Evolutionary conservation across 1,140 invertebrate genomes (phyloP).

Genomic region (Scaptomyza graminum): DNA sequence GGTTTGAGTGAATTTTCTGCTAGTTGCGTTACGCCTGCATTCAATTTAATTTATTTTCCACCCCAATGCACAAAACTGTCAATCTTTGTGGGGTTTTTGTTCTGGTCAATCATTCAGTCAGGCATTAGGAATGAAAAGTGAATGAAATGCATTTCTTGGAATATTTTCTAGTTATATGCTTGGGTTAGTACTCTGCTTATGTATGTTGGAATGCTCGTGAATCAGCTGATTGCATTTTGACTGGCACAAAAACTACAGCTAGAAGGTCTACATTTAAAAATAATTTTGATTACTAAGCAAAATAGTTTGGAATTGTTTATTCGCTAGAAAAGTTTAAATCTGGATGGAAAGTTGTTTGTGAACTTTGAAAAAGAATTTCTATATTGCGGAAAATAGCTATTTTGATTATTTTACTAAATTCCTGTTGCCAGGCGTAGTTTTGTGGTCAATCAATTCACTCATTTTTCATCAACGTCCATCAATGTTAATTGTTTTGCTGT

Average conservation of each 20-base stretch:
- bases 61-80: slow-evolving; percentile 45
- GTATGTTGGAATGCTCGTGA: slow-evolving; percentile 21
- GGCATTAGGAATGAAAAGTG: slow-evolving; percentile 34
- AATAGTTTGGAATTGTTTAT: neutral
- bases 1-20: slow-evolving; percentile 46
- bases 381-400: neutral
- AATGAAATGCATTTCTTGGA: slow-evolving; percentile 54
- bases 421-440: slow-evolving; percentile 15
- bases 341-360: no score
- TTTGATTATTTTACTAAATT: slow-evolving; percentile 8
- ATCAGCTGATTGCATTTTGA: slow-evolving; percentile 49
- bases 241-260: slow-evolving; percentile 28
- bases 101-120: slow-evolving; percentile 58
- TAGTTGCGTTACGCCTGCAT: slow-evolving; percentile 32
- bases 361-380: neutral
- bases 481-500: slow-evolving; percentile 18
- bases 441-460: slow-evolving; percentile 11
- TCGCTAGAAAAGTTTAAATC: neutral
- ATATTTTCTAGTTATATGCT: slow-evolving; percentile 8
- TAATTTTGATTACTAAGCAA: slow-evolving; percentile 23
- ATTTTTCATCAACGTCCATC: slow-evolving; percentile 35
- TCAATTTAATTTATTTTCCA: slow-evolving; percentile 13
- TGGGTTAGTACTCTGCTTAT: slow-evolving; percentile 8
- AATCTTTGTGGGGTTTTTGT: slow-evolving; percentile 56
- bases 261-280: slow-evolving; percentile 35